These are phyloP conservation scores for Morinoia aosen DNA, from an alignment of 2,888 invertebrate genomes.

Conservation along the genomic window DNA sequence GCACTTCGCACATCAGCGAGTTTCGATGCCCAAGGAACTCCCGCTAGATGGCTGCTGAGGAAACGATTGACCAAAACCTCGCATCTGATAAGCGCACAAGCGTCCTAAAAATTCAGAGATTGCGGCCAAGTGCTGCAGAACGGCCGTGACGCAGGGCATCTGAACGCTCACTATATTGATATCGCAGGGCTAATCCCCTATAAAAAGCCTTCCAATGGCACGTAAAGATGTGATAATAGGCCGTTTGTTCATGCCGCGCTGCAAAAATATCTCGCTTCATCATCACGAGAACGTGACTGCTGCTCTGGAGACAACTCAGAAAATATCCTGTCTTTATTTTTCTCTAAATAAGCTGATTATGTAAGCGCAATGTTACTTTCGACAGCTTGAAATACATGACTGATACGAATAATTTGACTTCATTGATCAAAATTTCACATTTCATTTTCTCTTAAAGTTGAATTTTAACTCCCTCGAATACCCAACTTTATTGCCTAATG, in stretches of 20 bases:
- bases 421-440: not conserved
- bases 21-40: not conserved
- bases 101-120: not conserved
- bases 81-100: not conserved
- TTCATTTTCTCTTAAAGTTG: not conserved
- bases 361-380: not conserved
- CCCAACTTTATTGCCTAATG: not conserved
- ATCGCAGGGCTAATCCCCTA: not conserved
- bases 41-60: not conserved
- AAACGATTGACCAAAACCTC: not conserved
- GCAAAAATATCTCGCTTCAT: constrained; percentile 37
- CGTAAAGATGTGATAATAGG: constrained; percentile 45
- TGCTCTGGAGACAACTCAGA: not conserved
- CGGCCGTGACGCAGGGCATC: not conserved
- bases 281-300: constrained; percentile 34
- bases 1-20: not conserved
- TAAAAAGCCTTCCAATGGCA: constrained; percentile 43
- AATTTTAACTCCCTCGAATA: not conserved
- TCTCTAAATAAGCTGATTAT: not conserved
- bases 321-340: not conserved
- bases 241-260: constrained; percentile 19
- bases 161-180: constrained; percentile 20
- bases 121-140: not conserved
- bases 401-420: not conserved
- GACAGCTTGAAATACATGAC: not conserved